These are phyloP conservation scores for Hydrozoanthus tunicans DNA, from an alignment of 64 coral and sea anemone genomes.

Conservation along the genomic window DNA sequence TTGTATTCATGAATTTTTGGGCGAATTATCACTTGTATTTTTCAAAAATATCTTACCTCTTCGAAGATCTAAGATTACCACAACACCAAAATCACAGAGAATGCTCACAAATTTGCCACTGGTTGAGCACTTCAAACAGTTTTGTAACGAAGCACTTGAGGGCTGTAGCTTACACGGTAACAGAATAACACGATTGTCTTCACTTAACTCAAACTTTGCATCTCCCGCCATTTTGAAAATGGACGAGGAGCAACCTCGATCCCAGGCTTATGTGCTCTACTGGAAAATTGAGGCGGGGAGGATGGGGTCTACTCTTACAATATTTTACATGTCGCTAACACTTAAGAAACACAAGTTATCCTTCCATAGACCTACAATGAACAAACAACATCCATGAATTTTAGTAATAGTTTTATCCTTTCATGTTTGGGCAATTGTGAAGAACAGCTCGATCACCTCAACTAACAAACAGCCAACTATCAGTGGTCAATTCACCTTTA, in stretches of 20 bases:
- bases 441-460: no score
- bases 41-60: neutral
- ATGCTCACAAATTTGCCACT: constrained; percentile 70
- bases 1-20: neutral
- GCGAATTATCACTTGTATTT: neutral
- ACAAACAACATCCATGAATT: no score
- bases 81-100: constrained; percentile 84
- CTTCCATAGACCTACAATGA: no score
- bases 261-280: no score
- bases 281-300: no score
- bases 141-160: constrained; percentile 74
- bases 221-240: constrained; percentile 86
- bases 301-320: no score
- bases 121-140: constrained; percentile 67
- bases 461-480: no score
- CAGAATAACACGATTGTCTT: neutral
- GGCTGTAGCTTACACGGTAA: constrained; percentile 41
- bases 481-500: no score
- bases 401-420: no score
- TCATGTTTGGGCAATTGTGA: no score
- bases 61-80: constrained; percentile 34
- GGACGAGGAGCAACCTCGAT: neutral
- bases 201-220: neutral
- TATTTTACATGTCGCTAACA: no score
- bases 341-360: no score